A percentile compares a stretch with the other conserved stretches of the same genome.
These are phyloP conservation scores for Falco columbarius DNA, from an alignment of 2,797 vertebrate species.

Conservation along the genomic window DNA sequence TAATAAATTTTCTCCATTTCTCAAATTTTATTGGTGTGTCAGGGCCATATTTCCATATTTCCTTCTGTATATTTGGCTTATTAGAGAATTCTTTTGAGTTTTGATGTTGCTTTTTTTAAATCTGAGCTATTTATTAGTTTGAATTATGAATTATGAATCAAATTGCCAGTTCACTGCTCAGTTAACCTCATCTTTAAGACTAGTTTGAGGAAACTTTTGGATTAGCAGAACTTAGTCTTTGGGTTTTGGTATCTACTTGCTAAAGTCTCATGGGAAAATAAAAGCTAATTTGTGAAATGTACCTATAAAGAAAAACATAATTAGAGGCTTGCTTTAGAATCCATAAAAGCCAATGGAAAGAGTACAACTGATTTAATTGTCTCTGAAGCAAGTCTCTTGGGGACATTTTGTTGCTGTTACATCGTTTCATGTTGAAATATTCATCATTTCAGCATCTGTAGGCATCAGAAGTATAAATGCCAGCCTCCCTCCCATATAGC, in stretches of 20 bases:
- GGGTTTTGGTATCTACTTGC: background rate
- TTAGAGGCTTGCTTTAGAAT: background rate
- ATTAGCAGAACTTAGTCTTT: background rate
- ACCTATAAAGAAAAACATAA: background rate
- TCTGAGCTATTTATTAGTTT: background rate
- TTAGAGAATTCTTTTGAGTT: background rate
- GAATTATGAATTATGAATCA: background rate
- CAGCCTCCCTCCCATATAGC: background rate
- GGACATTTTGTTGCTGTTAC: background rate
- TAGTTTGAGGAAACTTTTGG: background rate
- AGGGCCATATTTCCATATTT: background rate
- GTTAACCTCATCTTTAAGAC: background rate
- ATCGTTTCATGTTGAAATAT: background rate
- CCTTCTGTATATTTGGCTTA: background rate
- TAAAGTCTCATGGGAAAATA: background rate
- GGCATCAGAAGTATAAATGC: background rate
- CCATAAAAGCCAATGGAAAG: background rate
- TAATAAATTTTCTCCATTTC: background rate
- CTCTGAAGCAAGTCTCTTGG: background rate
- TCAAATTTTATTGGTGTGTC: background rate
- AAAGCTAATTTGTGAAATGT: background rate
- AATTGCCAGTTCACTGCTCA: background rate
- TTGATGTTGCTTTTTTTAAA: background rate
- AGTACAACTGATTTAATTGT: background rate
- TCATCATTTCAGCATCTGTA: background rate